Base-by-base conservation (phyloP, 2,113 vertebrate species). In the Pelecanus crispus region DNA sequence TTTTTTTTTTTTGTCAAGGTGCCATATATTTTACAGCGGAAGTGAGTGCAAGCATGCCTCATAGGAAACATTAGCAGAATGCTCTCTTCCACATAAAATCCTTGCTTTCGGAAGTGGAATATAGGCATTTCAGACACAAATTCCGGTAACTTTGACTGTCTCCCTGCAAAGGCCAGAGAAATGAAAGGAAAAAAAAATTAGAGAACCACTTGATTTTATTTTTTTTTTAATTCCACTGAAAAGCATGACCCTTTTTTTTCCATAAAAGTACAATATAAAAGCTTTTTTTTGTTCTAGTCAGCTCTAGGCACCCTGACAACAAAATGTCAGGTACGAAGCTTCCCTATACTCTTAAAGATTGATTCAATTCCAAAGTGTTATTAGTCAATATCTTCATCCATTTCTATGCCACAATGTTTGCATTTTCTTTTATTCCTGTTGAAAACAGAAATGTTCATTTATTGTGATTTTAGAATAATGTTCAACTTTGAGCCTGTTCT, bases 11-110 rank as follows among this genome's bases (percentile, higher is more conserved):
- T 25, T n/a, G 7, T 10, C 8, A 17, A 42, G 42, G 14, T 45
- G 61, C 7, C 8, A 3, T 3, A 1, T 12, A 47, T 18, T 26
- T 38, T 31, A 17, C 8, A 13, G 20, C 0, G 13, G 42, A 38
- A 90, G 8, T 6, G 38, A 52, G 11, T 4, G 26, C 6, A 31
- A 45, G 6, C 4, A 15, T 0, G 0, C 2, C 47, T 59, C 17
- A 1, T 1, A n/a, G 14, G 42, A 53, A 79, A 34, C 3, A 5
- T 24, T 19, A 56, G 32, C 67, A 49, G 34, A 53, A 40, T 10
- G 20, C 4, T 17, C 31, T 62, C 47, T 81, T 62, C 81, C 58
- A 38, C 3, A 0, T 5, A 14, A 42, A 74, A 70, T 42, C 24
- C 61, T 47, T 11, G 7, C 8, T 9, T 83, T 56, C 1, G 6